phyloP scores from a whole-genome alignment of 2,113 vertebrate species.

The Cyrtonyx montezumae region DNA sequence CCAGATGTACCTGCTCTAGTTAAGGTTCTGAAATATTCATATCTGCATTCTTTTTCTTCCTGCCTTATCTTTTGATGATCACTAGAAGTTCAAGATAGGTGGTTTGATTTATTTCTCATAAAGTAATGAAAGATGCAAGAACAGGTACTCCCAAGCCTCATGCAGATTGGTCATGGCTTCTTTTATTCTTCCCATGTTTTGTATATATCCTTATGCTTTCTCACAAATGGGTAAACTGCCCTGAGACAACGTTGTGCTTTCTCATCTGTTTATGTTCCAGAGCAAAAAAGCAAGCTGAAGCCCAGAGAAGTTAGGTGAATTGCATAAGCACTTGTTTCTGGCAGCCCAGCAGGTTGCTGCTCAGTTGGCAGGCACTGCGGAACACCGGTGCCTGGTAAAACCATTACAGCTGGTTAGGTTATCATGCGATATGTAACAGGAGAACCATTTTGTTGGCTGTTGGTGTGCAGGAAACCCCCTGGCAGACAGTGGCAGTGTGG shows the following conservation, averaged over 20 bases:
- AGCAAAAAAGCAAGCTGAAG: background rate
- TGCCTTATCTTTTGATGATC: background rate
- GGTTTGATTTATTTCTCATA: background rate
- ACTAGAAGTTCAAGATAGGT: background rate
- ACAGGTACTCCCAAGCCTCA: fast-evolving
- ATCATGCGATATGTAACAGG: background rate
- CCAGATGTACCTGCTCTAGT: constrained; percentile 7
- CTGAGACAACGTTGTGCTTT: fast-evolving
- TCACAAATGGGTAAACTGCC: fast-evolving
- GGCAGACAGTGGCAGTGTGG: constrained; percentile 38
- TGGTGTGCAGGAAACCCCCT: constrained; percentile 48
- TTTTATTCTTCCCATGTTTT: background rate
- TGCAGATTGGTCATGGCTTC: background rate
- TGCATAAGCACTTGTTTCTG: background rate
- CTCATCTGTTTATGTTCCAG: background rate
- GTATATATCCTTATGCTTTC: fast-evolving
- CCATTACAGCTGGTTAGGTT: constrained; percentile 14
- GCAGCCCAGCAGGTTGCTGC: background rate
- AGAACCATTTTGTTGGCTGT: background rate
- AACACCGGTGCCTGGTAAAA: constrained; percentile 25
- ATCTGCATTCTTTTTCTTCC: background rate
- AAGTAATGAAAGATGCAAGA: background rate
- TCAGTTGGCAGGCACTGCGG: background rate
- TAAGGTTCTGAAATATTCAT: background rate
- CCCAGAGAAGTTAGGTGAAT: background rate